Conservation (phyloP, 2,797 vertebrate genomes). For the Chelidonichthys spinosus region DNA sequence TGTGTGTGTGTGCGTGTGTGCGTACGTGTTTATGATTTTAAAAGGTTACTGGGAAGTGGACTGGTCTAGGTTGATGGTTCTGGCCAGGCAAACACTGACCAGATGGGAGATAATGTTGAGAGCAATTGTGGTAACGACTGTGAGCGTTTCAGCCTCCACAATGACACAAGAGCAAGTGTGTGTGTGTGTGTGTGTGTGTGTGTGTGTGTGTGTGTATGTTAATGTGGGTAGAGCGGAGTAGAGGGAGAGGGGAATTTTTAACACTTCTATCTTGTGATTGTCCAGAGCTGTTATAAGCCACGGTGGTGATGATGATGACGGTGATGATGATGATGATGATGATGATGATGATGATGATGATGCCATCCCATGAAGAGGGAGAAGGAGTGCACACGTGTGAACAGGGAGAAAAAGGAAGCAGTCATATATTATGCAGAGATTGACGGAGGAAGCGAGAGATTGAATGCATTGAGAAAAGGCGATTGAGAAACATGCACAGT, state of each 20-base stretch:
- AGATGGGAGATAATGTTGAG: slow-evolving; percentile 60
- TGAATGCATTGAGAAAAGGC: not conserved
- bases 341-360: not conserved
- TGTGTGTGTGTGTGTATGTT: slow-evolving; percentile 25
- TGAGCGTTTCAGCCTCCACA: slow-evolving; percentile 33
- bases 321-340: not conserved
- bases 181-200: slow-evolving; percentile 26
- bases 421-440: slow-evolving; percentile 24
- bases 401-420: slow-evolving; percentile 2
- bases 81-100: slow-evolving; percentile 46
- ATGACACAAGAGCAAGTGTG: slow-evolving; percentile 1
- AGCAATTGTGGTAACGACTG: slow-evolving; percentile 12
- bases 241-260: slow-evolving; percentile 13
- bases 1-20: slow-evolving; percentile 17
- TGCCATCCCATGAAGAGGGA: slow-evolving; percentile 28
- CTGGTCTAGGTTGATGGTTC: slow-evolving; percentile 39
- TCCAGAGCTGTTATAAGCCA: slow-evolving; percentile 9
- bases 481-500: not conserved
- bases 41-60: slow-evolving; percentile 32
- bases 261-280: slow-evolving; percentile 23
- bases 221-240: slow-evolving; percentile 6
- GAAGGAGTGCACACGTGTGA: slow-evolving; percentile 14
- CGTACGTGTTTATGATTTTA: slow-evolving; percentile 9
- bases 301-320: not conserved
- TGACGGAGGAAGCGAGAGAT: not conserved